A percentile compares a stretch with the other conserved stretches of the same genome.
Conservation (phyloP, 2,797 vertebrate species). For the Odontamblyopus rebecca region DNA sequence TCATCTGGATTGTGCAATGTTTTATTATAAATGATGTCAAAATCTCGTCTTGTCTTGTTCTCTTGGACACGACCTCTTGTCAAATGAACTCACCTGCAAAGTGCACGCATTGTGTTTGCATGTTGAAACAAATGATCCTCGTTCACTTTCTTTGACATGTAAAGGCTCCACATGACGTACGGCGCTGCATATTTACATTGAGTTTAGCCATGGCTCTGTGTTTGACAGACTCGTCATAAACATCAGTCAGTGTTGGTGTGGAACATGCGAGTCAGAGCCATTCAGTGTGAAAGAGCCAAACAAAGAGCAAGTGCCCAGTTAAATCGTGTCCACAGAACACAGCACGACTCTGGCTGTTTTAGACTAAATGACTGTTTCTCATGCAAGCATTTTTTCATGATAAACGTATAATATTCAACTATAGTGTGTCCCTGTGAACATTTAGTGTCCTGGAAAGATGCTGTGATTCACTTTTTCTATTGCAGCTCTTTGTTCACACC, state of each 20-base stretch:
- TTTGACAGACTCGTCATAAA: not conserved
- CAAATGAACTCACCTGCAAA: not conserved
- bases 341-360: not conserved
- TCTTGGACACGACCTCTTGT: no score
- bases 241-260: not conserved
- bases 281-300: not conserved
- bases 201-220: not conserved
- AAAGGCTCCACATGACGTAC: not conserved
- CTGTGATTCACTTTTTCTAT: not conserved
- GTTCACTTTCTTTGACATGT: not conserved
- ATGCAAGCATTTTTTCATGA: not conserved
- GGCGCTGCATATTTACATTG: not conserved
- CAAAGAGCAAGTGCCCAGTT: not conserved
- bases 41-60: no score
- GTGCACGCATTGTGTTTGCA: not conserved
- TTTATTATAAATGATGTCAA: no score
- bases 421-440: not conserved
- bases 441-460: no score
- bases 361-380: not conserved
- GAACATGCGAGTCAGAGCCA: not conserved
- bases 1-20: no score
- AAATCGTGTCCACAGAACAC: not conserved
- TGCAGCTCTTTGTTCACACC: not conserved
- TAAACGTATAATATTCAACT: no score
- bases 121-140: not conserved